These are phyloP conservation scores for Scelioninae gen. 1 DNA, from an alignment of 2,888 invertebrate genomes.

Conservation along the genomic window DNA sequence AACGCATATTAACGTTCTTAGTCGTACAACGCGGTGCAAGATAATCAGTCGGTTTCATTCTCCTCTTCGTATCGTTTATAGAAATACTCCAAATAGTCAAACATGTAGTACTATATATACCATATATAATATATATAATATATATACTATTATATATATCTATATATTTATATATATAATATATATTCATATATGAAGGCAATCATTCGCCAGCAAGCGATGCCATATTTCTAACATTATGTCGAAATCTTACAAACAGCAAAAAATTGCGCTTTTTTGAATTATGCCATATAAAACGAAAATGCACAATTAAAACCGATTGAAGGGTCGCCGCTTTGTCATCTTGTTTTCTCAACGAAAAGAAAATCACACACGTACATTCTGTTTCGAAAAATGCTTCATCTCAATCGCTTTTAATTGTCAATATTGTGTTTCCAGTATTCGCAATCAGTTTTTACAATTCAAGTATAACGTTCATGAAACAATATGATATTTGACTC, in stretches of 20 bases:
- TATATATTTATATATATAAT: slow-evolving; percentile 29
- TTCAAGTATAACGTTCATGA: slow-evolving; percentile 39
- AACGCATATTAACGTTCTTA: slow-evolving; percentile 35
- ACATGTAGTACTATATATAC: slow-evolving; percentile 56
- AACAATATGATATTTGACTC: slow-evolving; percentile 36
- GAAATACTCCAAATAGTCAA: slow-evolving; percentile 63
- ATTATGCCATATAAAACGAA: slow-evolving; percentile 58
- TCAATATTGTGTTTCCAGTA: background rate
- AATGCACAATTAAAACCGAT: slow-evolving; percentile 52
- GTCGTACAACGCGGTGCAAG: slow-evolving; percentile 53
- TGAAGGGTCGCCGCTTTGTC: slow-evolving; percentile 3
- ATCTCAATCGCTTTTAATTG: slow-evolving; percentile 39
- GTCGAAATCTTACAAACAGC: slow-evolving; percentile 66
- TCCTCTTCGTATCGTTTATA: slow-evolving; percentile 51
- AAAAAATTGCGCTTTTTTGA: slow-evolving; percentile 60
- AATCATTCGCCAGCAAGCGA: slow-evolving; percentile 72
- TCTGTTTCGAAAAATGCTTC: background rate
- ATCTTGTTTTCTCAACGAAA: background rate
- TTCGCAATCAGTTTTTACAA: slow-evolving; percentile 9
- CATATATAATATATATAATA: slow-evolving; percentile 48
- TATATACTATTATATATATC: slow-evolving; percentile 3
- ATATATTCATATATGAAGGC: slow-evolving; percentile 67
- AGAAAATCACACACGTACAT: slow-evolving; percentile 7
- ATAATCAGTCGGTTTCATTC: slow-evolving; percentile 63
- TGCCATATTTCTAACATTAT: slow-evolving; percentile 68